Base-by-base conservation (phyloP, 1,140 invertebrate genomes). In the Portunus trituberculatus region DNA sequence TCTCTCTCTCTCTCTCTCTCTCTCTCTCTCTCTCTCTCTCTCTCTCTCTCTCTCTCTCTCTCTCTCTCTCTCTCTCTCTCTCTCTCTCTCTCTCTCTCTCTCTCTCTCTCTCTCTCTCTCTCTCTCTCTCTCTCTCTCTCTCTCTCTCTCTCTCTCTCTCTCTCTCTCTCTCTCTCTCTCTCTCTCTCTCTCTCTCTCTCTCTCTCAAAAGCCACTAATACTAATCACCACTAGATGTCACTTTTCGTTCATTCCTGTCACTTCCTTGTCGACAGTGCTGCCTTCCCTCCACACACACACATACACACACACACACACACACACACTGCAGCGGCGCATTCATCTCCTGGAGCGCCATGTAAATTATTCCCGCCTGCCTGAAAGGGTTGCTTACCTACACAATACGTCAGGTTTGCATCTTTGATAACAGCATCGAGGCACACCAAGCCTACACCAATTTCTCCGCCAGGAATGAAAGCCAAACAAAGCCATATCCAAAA, bases 41-140 rank as follows among this genome's bases (percentile, higher is more conserved):
- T n/a, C n/a, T n/a, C n/a, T n/a, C n/a, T n/a, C n/a, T n/a, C n/a
- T n/a, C n/a, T 25, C 39, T 25, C 32, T 52, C 76, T 31, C 52
- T 59, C 46, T 39, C 4, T 7, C 48, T 39, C 28, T 6, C n/a
- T n/a, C 16, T 52, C 84, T 29, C 20, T 20, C 84, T 90, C 88
- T 28, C 88, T 90, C 88, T 48, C 45, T 46, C 88, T 46, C 45
- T 90, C n/a, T n/a, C n/a, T n/a, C n/a, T n/a, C n/a, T n/a, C n/a
- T n/a, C n/a, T n/a, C n/a, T n/a, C n/a, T n/a, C n/a, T n/a, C n/a
- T n/a, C n/a, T n/a, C 88, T 48, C 88, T 45, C 45, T 46, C 88
- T 48, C 88, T 28, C 45, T 48, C 88, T 28, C 8, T 46, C 88
- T 46, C 45, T 90, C 12, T 46, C 25, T 29, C 28, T 10, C 28